Conservation (phyloP, 2,113 vertebrate species). For the Corythornis madagascariensis region DNA sequence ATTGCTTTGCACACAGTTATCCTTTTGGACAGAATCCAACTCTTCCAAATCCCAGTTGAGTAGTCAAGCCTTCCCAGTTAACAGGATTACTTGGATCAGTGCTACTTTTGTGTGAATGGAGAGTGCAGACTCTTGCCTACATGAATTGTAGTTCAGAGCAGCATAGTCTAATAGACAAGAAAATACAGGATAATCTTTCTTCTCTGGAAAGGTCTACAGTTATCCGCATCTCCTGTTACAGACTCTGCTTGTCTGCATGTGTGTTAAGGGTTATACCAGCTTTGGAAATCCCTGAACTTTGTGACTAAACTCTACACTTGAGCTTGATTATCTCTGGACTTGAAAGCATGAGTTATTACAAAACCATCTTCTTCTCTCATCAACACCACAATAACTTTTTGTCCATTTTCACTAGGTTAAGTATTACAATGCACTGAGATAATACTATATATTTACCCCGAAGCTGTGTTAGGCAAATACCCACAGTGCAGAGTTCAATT, state of each 20-base stretch:
- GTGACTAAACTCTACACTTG: neutral
- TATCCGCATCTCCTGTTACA: neutral
- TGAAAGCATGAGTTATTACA: neutral
- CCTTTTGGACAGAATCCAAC: neutral
- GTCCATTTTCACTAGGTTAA: neutral
- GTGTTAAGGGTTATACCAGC: too few species aligned
- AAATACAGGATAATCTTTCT: neutral
- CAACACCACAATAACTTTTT: neutral
- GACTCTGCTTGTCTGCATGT: neutral
- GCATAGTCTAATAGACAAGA: neutral
- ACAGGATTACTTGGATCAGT: neutral
- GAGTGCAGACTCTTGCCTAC: neutral
- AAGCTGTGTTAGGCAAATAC: neutral
- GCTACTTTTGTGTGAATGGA: neutral
- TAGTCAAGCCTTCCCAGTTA: neutral
- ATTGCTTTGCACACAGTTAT: neutral
- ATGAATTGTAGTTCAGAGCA: fast-evolving
- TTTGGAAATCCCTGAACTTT: neutral
- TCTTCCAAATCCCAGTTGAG: neutral
- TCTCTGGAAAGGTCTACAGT: neutral
- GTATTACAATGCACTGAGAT: neutral
- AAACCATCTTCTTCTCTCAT: neutral
- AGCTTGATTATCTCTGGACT: too few species aligned
- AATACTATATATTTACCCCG: neutral
- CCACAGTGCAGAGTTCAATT: fast-evolving